A percentile compares a stretch with the other conserved stretches of the same genome.
phyloP scores from a whole-genome alignment of 2,888 invertebrate genomes.

The Himalopsyche kuldschensis region DNA sequence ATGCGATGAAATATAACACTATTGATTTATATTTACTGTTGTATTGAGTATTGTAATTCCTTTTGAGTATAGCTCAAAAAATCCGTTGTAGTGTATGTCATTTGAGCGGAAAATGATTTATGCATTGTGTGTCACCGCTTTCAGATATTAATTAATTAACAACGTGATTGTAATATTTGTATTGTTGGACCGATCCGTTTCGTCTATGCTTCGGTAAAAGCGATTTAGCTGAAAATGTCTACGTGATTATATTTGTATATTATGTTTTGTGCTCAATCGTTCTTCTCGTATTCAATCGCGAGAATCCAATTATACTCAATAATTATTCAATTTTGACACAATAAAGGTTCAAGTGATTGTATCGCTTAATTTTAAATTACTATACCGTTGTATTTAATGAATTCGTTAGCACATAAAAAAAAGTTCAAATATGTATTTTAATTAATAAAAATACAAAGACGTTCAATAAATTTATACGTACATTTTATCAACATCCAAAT shows the following conservation, averaged over 20 bases:
- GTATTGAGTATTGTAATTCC: background rate
- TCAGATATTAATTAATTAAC: conserved; percentile 24
- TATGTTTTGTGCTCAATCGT: background rate
- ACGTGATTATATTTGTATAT: conserved; percentile 1
- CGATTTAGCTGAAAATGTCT: background rate
- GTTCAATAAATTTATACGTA: too few species aligned
- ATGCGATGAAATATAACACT: too few species aligned
- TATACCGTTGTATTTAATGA: background rate
- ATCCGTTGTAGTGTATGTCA: background rate
- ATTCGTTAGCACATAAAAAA: background rate
- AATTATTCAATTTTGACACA: conserved; percentile 1
- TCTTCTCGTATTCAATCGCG: background rate
- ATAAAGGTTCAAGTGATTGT: background rate
- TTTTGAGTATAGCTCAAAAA: background rate
- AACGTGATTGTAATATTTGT: conserved; percentile 5
- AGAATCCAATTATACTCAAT: background rate
- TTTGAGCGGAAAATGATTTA: conserved; percentile 16
- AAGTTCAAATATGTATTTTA: too few species aligned
- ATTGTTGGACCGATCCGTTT: conserved; percentile 2
- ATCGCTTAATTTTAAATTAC: background rate
- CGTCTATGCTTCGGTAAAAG: background rate
- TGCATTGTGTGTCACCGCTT: conserved; percentile 19
- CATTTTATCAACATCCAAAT: too few species aligned
- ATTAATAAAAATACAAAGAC: too few species aligned
- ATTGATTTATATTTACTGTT: too few species aligned